Percentiles rank a stretch among this genome's conserved stretches.
phyloP scores from a whole-genome alignment of 1,140 invertebrate species.

The Panagrolaimus sp. region DNA sequence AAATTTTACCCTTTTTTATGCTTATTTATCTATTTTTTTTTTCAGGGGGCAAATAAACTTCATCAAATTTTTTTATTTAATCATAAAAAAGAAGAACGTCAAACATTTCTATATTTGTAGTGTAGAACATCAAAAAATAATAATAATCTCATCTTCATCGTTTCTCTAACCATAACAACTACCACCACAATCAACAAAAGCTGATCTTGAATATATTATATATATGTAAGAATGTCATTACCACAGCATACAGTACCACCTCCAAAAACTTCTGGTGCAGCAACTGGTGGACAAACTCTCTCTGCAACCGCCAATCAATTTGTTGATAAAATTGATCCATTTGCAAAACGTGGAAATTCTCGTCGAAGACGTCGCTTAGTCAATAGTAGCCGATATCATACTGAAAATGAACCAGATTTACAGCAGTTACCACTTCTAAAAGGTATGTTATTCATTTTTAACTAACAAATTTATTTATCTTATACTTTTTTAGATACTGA shows the following conservation, averaged over 20 bases:
- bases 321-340: constrained; percentile 59
- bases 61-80: no score
- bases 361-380: constrained; percentile 50
- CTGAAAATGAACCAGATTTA: constrained; percentile 58
- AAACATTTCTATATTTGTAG: no score
- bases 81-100: no score
- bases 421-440: constrained; percentile 55
- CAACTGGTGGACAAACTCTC: constrained; percentile 55
- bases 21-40: no score
- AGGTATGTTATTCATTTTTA: constrained; percentile 37
- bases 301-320: constrained; percentile 58
- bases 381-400: constrained; percentile 54
- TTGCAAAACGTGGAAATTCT: constrained; percentile 53
- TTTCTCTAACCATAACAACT: neutral
- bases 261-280: constrained; percentile 51
- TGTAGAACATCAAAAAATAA: no score
- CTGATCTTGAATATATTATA: no score
- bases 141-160: neutral
- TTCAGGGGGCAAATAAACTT: no score
- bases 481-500: constrained; percentile 56
- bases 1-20: no score
- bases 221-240: constrained; percentile 5
- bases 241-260: constrained; percentile 46
- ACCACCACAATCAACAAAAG: constrained; percentile 2
- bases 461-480: constrained; percentile 18